Conservation (phyloP, 2,888 invertebrate species). For the Melieria omissa region DNA sequence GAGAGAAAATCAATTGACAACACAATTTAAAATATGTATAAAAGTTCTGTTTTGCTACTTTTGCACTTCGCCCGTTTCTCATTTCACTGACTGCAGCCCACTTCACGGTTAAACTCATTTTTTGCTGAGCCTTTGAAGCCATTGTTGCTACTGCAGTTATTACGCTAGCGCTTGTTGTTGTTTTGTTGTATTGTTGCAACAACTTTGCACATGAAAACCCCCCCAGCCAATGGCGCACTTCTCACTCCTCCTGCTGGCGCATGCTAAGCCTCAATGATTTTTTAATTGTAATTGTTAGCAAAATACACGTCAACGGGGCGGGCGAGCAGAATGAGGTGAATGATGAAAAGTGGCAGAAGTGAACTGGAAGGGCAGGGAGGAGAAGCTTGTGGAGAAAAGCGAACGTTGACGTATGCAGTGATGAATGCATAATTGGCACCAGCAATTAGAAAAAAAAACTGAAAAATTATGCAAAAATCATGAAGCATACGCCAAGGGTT, state of each 20-base stretch:
- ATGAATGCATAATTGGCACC: slow-evolving; percentile 22
- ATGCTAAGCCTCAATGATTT: slow-evolving; percentile 57
- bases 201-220: too few species aligned
- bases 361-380: not conserved
- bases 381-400: not conserved
- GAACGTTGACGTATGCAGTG: slow-evolving; percentile 26
- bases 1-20: too few species aligned
- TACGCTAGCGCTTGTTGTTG: slow-evolving; percentile 17
- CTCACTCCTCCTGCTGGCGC: too few species aligned
- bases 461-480: too few species aligned
- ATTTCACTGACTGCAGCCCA: too few species aligned
- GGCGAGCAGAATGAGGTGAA: not conserved
- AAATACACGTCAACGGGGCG: slow-evolving; percentile 11
- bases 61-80: too few species aligned
- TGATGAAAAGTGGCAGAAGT: not conserved
- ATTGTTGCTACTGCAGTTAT: slow-evolving; percentile 22
- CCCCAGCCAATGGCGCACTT: too few species aligned
- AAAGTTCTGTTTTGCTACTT: too few species aligned
- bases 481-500: too few species aligned
- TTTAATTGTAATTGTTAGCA: slow-evolving; percentile 60
- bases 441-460: not conserved
- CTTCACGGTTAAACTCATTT: too few species aligned
- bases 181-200: slow-evolving; percentile 13
- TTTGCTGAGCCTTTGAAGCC: slow-evolving; percentile 26
- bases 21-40: too few species aligned